phyloP scores from a whole-genome alignment of 1,140 invertebrate species.

The Psilanteris sp. region DNA sequence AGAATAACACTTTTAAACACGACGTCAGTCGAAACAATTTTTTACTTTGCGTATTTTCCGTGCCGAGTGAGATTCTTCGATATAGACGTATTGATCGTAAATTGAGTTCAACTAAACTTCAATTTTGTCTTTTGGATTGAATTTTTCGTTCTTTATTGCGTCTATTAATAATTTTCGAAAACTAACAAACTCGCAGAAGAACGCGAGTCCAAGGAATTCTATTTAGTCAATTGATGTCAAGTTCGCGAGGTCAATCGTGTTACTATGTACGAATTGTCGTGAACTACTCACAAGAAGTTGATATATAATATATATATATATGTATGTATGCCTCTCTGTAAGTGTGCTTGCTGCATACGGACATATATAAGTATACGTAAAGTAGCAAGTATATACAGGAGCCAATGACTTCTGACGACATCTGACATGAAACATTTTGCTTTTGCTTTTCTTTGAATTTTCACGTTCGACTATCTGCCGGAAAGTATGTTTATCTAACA shows the following conservation, averaged over 20 bases:
- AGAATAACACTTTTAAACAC: no score
- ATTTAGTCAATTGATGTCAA: conserved; percentile 69
- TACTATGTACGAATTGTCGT: conserved; percentile 55
- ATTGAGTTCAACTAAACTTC: no score
- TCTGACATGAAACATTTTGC: conserved; percentile 15
- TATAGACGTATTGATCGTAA: no score
- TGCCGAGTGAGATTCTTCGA: no score
- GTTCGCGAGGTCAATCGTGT: conserved; percentile 67
- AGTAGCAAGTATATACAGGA: no score
- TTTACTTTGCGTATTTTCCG: no score
- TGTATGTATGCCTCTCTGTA: not conserved
- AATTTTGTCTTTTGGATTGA: no score
- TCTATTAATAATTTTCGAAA: not conserved
- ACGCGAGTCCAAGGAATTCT: conserved; percentile 34
- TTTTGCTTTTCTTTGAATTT: conserved; percentile 17
- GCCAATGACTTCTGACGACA: conserved; percentile 33
- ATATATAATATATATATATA: no score
- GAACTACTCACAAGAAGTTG: conserved; percentile 24
- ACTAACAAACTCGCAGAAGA: conserved; percentile 19
- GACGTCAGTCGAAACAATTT: no score
- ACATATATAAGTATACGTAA: no score
- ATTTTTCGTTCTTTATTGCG: no score
- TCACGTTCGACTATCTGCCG: not conserved
- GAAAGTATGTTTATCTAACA: conserved; percentile 11
- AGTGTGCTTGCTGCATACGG: not conserved